Base-by-base conservation (phyloP, 1,140 invertebrate species). In the Dinoponera quadriceps region DNA sequence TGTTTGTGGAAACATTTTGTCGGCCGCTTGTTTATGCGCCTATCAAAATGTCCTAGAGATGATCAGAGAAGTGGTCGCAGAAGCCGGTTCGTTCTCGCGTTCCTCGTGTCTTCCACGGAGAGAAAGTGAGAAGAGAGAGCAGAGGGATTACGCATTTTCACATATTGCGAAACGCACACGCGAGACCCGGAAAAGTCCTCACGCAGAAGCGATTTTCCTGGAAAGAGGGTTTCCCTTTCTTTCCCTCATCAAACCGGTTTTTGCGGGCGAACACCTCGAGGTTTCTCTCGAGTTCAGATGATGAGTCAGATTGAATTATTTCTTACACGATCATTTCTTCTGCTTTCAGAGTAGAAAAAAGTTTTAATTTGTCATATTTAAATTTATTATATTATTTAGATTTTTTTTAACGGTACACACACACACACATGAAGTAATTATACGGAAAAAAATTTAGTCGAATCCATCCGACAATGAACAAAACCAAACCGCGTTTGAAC, bases 1-100 rank as follows among this genome's bases (percentile, higher is more conserved):
- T 82, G 87, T 84, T 90, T 82, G 83, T 85, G 82, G 83, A 77
- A 88, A 90, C 86, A 86, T 90, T n/a, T 87, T 82, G 78, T 90
- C 83, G 60, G 66, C 49, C 54, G 62, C 85, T 89, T 91, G 86
- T 90, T 91, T 91, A 89, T 74, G 69, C 73, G 63, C 60, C 85
- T 77, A 86, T 89, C 82, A 85, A 87, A 88, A 87, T 68, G 83
- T 83, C 77, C 78, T 49, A 51, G 48, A 65, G 65, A 38, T 38
- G 72, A 9, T 59, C 57, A 81, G 63, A 89, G 60, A 7, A 2
- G 33, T 7, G 33, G 44, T 68, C 51, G 60, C 82, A 48, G 13
- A 83, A 88, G 74, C 69, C 71, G 44, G 62, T 83, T 75, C 65
- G 51, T 75, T 72, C 33, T 62, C 14, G 38, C 57, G 14, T 51